These are phyloP conservation scores for Tribolium freemani DNA, from an alignment of 2,888 invertebrate species.

Conservation along the genomic window DNA sequence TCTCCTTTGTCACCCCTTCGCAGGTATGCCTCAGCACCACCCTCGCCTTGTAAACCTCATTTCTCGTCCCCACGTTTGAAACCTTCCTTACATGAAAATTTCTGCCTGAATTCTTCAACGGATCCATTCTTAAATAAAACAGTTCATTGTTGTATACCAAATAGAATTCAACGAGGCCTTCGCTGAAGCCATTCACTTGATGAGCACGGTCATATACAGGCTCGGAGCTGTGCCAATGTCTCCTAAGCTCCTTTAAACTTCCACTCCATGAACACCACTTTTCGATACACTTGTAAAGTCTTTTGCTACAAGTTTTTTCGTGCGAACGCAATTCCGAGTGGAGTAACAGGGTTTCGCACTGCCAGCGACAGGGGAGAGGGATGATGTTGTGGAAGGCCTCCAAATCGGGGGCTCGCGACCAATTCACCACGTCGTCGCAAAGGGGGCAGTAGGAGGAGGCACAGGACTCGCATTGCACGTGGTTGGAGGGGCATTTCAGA, in stretches of 20 bases:
- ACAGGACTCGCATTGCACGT: conserved; percentile 4
- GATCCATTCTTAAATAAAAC: neutral
- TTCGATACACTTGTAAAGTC: neutral
- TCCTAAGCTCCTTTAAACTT: neutral
- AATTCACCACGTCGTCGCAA: neutral
- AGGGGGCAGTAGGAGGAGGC: neutral
- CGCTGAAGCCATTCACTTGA: neutral
- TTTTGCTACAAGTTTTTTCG: neutral
- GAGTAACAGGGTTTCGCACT: neutral
- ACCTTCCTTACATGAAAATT: neutral
- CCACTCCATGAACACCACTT: conserved; percentile 6
- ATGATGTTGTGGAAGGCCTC: neutral
- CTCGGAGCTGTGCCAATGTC: neutral
- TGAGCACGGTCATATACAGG: neutral
- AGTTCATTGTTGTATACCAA: neutral
- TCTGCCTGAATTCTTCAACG: neutral
- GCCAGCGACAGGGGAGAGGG: conserved; percentile 9
- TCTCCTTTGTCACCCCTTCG: neutral
- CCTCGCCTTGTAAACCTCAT: neutral
- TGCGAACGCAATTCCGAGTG: neutral
- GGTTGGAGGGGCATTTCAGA: neutral
- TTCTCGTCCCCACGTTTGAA: neutral
- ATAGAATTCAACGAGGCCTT: conserved; percentile 3
- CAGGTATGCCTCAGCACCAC: neutral
- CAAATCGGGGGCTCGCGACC: neutral